Base-by-base conservation (phyloP, 2,113 vertebrate genomes). In the Colossoma macropomum region DNA sequence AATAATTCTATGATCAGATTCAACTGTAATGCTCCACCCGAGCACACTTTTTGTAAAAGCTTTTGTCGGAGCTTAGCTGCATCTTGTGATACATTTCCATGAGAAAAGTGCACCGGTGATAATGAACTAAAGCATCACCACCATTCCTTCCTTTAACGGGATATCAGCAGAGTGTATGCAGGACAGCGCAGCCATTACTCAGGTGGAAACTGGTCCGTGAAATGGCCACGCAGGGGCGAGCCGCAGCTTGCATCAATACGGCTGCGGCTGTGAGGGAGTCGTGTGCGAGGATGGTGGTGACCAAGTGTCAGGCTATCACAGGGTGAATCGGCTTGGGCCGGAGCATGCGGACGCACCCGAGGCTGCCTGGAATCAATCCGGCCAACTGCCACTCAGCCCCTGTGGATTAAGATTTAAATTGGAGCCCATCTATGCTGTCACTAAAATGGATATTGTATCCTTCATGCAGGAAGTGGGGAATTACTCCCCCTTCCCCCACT, bases 381-480 rank as follows among this genome's bases (percentile, higher is more conserved):
- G 66, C 72, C 28, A 73, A 74, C 87, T 85, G 84, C 81, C 68
- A 78, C 81, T 86, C 86, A 75, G 21, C 73, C 84, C 84, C 84
- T 27, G 32, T 81, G 84, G 81, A 86, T 86, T 86, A 88, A 81
- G 81, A 86, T 84, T 88, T 84, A 84, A 86, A 88, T 84, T 86
- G 87, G 79, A 80, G 81, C 84, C 84, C 87, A 81, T 86, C 84
- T 88, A 86, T 17, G 4, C 87, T 82, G 84, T 79, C 87, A 86
- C 84, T 81, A 81, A 86, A 88, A 86, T 86, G 84, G 81, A 84
- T 88, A 86, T 80, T 78, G 87, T 86, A 85, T 86, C 84, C 78
- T 86, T 88, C 81, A 84, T 78, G 78, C 81, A 88, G 81, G 87
- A 86, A 81, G 81, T 75, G 59, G 68, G 81, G 78, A 75, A 84